phyloP scores from a whole-genome alignment of 2,113 vertebrate species.

The Lanius ludovicianus region DNA sequence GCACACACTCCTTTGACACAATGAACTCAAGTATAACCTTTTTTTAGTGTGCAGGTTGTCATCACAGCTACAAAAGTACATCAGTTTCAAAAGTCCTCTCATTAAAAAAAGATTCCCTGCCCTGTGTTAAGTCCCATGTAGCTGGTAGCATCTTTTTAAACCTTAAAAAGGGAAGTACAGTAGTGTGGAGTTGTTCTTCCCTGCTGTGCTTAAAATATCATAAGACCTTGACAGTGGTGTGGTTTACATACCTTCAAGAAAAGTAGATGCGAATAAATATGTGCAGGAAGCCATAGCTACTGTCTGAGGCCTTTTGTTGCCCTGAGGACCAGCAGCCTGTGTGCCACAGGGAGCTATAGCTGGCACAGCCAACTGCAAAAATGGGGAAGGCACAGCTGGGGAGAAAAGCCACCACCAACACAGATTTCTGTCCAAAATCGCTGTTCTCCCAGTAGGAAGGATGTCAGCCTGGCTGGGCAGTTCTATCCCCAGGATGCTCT shows the following conservation, averaged over 20 bases:
- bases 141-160: not conserved
- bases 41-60: not conserved
- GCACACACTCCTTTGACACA: not conserved
- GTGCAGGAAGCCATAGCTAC: not conserved
- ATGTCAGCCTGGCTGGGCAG: not conserved
- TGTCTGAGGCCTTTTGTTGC: fast-evolving
- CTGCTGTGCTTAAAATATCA: not conserved
- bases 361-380: fast-evolving
- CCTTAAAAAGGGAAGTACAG: not conserved
- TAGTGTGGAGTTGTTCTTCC: not conserved
- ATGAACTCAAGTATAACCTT: not conserved
- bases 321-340: not conserved
- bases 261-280: not conserved
- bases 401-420: not conserved
- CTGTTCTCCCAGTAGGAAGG: not conserved
- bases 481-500: not conserved
- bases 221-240: not conserved
- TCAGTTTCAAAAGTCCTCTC: not conserved
- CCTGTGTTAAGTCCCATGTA: fast-evolving
- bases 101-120: not conserved
- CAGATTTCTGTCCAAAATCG: not conserved
- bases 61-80: not conserved
- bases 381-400: not conserved
- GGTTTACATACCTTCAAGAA: not conserved
- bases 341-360: not conserved